Percentiles rank a stretch among this genome's conserved stretches.
These are phyloP conservation scores for Chrysina gloriosa DNA, from an alignment of 2,888 invertebrate genomes.

Conservation along the genomic window DNA sequence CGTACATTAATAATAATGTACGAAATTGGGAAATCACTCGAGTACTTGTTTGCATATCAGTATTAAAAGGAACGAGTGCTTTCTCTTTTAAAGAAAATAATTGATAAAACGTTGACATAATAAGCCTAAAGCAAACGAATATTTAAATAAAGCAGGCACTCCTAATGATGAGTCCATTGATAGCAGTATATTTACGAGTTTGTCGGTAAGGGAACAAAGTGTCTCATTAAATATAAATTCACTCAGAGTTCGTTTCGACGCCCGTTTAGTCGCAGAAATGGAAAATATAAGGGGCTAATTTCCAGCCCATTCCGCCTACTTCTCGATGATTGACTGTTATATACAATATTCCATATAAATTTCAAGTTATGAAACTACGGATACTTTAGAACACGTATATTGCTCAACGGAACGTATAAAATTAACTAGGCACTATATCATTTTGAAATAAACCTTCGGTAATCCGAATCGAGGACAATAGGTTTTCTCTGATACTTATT, in stretches of 20 bases:
- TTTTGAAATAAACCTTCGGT: no score
- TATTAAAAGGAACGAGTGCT: no score
- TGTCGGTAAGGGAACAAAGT: slow-evolving; percentile 11
- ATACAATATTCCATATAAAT: background rate
- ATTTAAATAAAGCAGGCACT: background rate
- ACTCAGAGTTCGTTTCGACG: slow-evolving; percentile 3
- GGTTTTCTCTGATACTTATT: no score
- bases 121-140: no score
- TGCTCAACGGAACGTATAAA: background rate
- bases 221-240: slow-evolving; percentile 22
- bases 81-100: no score
- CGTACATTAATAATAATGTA: no score
- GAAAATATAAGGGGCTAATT: slow-evolving; percentile 24
- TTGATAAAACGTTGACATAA: no score
- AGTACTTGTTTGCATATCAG: no score
- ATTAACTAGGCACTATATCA: no score
- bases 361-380: background rate
- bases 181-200: background rate
- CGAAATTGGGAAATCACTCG: no score
- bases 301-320: background rate
- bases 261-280: background rate
- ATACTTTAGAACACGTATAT: background rate
- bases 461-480: no score
- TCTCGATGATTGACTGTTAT: slow-evolving; percentile 13
- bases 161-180: background rate